Percentiles rank a stretch among this genome's conserved stretches.
phyloP scores from a whole-genome alignment of 2,113 vertebrate species.

The Anser brachyrhynchus region DNA sequence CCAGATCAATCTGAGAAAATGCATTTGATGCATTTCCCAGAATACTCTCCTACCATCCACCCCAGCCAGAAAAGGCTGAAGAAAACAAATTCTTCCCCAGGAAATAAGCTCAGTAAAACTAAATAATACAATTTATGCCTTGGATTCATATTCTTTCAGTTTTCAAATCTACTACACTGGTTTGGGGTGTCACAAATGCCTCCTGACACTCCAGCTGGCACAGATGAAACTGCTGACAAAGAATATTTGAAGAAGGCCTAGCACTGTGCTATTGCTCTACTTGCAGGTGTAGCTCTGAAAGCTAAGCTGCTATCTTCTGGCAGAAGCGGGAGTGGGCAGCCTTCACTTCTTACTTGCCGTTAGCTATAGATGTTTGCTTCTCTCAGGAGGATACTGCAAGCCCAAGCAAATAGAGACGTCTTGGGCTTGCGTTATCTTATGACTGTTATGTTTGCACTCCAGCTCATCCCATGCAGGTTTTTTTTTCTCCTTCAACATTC shows the following conservation, averaged over 20 bases:
- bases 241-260: not conserved
- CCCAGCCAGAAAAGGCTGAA: not conserved
- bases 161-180: not conserved
- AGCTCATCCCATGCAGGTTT: not conserved
- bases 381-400: not conserved
- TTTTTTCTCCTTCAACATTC: not conserved
- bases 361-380: not conserved
- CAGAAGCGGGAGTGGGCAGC: not conserved
- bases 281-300: not conserved
- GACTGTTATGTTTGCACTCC: not conserved
- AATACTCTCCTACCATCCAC: not conserved
- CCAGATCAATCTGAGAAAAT: not conserved
- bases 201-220: not conserved
- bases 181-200: not conserved
- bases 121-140: not conserved
- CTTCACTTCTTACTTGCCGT: not conserved
- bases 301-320: not conserved
- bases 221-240: not conserved
- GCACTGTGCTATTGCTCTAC: not conserved
- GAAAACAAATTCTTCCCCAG: not conserved
- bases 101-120: not conserved
- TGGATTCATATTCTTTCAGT: not conserved
- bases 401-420: not conserved
- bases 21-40: not conserved
- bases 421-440: not conserved